A percentile compares a stretch with the other conserved stretches of the same genome.
Evolutionary conservation across 2,113 vertebrate species (phyloP).

Genomic region (Gymnobelideus leadbeateri): DNA sequence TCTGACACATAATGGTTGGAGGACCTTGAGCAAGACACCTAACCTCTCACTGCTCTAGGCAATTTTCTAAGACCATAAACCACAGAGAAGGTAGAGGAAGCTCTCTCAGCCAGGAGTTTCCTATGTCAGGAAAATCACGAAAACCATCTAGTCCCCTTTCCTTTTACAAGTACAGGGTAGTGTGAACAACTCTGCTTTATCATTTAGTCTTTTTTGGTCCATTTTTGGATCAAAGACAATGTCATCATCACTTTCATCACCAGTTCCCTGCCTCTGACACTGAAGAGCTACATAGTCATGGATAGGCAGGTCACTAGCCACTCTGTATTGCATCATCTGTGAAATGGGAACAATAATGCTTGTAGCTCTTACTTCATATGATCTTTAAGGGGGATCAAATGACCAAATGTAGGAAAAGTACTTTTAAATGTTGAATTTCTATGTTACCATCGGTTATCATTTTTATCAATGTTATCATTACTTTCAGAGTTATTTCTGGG

Average conservation of each 20-base stretch:
- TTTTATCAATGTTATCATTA: too few species aligned
- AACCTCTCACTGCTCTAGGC: not conserved
- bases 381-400: not conserved
- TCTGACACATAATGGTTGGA: not conserved
- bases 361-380: not conserved
- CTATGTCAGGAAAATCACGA: not conserved
- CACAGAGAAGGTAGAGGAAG: not conserved
- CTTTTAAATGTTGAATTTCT: not conserved
- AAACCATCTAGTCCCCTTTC: not conserved
- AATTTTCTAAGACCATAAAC: not conserved
- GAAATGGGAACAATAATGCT: not conserved
- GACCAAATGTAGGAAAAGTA: not conserved
- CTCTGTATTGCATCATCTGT: not conserved
- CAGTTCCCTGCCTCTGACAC: not conserved
- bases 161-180: not conserved
- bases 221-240: not conserved
- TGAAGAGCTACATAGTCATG: not conserved
- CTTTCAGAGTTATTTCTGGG: not conserved
- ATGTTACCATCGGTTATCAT: not conserved
- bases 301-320: not conserved
- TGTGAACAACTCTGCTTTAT: fast-evolving
- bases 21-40: not conserved
- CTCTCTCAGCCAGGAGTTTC: not conserved
- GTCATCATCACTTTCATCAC: not conserved
- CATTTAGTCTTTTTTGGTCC: not conserved